Evolutionary conservation across 2,113 vertebrate genomes (phyloP).

Genomic region (Mellivora capensis): DNA sequence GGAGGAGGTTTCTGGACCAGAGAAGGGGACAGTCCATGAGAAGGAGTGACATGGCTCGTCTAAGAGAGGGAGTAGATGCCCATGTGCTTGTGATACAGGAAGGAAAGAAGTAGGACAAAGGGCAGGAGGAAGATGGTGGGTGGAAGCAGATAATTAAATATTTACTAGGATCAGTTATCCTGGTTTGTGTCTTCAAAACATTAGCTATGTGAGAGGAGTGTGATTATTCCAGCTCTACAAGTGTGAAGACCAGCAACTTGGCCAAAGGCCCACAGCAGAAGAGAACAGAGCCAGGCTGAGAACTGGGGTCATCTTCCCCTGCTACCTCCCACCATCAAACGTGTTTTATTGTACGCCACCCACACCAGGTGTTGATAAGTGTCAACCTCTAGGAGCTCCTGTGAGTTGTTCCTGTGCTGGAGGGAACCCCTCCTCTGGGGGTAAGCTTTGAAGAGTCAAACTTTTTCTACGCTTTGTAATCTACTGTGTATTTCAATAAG

Average conservation of each 20-base stretch:
- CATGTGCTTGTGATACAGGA: not conserved
- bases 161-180: not conserved
- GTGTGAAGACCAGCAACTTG: not conserved
- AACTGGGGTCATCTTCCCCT: not conserved
- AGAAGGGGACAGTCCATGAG: no score
- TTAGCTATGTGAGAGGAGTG: no score
- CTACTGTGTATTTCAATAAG: not conserved
- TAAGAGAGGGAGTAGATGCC: not conserved
- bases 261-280: not conserved
- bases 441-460: not conserved
- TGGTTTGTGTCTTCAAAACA: no score
- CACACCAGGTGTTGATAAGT: no score
- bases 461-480: not conserved
- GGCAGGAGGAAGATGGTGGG: not conserved
- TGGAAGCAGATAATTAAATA: not conserved
- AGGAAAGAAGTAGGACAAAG: no score
- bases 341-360: no score
- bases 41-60: not conserved
- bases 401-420: no score
- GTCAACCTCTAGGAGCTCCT: no score
- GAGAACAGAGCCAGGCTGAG: not conserved
- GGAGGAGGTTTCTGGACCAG: not conserved
- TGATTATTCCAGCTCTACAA: no score
- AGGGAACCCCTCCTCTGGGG: not conserved
- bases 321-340: fast-evolving